A percentile compares a stretch with the other conserved stretches of the same genome.
Conservation (phyloP, 2,113 vertebrate genomes). For the Felis chaus region DNA sequence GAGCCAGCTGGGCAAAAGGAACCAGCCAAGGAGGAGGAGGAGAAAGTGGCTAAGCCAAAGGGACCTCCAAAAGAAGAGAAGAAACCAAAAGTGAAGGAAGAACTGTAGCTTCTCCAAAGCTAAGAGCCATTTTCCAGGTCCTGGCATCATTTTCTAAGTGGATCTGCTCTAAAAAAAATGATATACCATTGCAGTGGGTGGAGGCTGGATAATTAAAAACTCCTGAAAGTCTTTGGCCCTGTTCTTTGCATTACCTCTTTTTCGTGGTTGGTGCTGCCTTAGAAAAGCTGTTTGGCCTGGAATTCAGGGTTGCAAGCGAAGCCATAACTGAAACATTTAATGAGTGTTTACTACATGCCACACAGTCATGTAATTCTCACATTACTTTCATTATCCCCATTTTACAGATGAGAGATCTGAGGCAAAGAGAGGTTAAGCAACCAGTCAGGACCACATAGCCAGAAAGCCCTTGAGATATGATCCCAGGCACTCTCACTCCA, state of each 20-base stretch:
- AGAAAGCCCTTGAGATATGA: background rate
- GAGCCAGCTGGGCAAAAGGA: background rate
- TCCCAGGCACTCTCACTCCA: background rate
- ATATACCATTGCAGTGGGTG: background rate
- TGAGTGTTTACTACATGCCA: background rate
- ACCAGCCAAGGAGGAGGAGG: background rate
- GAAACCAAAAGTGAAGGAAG: slow-evolving; percentile 52
- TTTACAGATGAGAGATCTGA: background rate
- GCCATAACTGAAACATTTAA: background rate
- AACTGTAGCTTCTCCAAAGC: slow-evolving; percentile 47
- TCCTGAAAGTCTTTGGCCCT: background rate
- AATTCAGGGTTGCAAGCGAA: background rate
- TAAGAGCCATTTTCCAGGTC: background rate
- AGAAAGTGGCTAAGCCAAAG: background rate
- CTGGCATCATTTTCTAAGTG: background rate
- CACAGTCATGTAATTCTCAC: background rate
- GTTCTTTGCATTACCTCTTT: background rate
- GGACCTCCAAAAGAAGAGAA: background rate
- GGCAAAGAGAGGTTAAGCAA: background rate
- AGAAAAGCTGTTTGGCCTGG: background rate
- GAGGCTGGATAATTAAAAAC: slow-evolving; percentile 46
- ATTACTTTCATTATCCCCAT: background rate
- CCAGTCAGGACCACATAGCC: background rate
- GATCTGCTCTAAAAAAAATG: background rate
- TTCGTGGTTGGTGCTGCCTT: background rate